Conservation (phyloP, 2,888 invertebrate genomes). For the Agrochola circellaris region DNA sequence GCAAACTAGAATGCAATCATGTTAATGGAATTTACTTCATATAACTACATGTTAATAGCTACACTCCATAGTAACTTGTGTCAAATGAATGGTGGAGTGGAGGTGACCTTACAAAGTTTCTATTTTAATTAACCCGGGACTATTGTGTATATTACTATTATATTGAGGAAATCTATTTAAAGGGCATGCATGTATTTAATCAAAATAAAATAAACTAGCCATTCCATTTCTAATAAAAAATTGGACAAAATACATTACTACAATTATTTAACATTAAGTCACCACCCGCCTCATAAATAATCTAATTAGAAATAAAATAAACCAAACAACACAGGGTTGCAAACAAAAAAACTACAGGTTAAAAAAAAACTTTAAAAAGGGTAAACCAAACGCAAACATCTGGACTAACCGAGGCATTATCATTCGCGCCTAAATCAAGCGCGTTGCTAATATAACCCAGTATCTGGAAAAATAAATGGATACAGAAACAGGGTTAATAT, state of each 20-base stretch:
- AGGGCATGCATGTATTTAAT: constrained; percentile 19
- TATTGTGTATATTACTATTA: constrained; percentile 11
- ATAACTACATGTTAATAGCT: constrained; percentile 47
- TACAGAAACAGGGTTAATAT: constrained; percentile 40
- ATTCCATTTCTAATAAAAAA: constrained; percentile 10
- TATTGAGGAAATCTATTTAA: neutral
- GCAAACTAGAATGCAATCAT: constrained; percentile 56
- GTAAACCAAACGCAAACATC: constrained; percentile 68
- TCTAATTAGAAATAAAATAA: constrained; percentile 10
- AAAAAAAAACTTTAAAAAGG: constrained; percentile 24
- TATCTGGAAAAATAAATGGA: constrained; percentile 82
- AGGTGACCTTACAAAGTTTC: constrained; percentile 23
- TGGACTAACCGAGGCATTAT: constrained; percentile 83
- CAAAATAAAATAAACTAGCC: neutral
- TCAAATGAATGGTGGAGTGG: constrained; percentile 14
- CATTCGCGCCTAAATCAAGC: constrained; percentile 82
- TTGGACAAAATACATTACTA: neutral
- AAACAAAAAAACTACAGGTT: constrained; percentile 16
- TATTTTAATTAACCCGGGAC: constrained; percentile 15
- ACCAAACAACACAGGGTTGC: constrained; percentile 37
- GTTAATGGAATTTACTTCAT: constrained; percentile 53
- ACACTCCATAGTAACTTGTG: constrained; percentile 15
- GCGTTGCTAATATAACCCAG: constrained; percentile 86
- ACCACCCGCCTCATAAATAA: constrained; percentile 11
- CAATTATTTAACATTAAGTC: neutral